Conservation (phyloP, 2,797 vertebrate species). For the Carapus acus region DNA sequence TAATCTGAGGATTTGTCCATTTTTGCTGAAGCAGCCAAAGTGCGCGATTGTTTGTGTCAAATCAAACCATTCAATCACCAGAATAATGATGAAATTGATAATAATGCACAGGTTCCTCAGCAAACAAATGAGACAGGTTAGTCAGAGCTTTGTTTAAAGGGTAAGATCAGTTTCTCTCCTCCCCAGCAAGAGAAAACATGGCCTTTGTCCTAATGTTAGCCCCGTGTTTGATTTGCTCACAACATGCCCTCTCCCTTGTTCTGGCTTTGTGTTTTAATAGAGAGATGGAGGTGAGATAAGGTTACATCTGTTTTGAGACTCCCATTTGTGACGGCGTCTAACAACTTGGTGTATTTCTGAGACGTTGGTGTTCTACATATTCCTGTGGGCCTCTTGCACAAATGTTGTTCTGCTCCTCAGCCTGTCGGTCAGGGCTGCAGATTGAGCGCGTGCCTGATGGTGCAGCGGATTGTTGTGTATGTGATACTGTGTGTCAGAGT, state of each 20-base stretch:
- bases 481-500: neutral
- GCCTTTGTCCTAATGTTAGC: neutral
- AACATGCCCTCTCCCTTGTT: neutral
- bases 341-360: too few relatives aligned
- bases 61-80: neutral
- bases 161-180: too few relatives aligned
- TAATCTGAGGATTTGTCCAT: too few relatives aligned
- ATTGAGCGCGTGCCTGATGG: constrained; percentile 20
- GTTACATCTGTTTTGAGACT: too few relatives aligned
- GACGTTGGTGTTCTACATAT: too few relatives aligned
- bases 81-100: too few relatives aligned
- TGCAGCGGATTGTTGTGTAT: constrained; percentile 19
- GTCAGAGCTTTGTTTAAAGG: too few relatives aligned
- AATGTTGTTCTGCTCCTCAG: constrained; percentile 8
- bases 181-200: neutral
- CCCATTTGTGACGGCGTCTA: too few relatives aligned
- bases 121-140: too few relatives aligned
- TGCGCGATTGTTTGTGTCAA: too few relatives aligned
- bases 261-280: neutral
- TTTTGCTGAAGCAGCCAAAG: too few relatives aligned
- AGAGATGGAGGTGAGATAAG: neutral
- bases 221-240: neutral
- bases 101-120: too few relatives aligned
- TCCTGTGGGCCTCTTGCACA: neutral
- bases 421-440: neutral